Base-by-base conservation (phyloP, 2,888 invertebrate genomes). In the Acleris sparsana region DNA sequence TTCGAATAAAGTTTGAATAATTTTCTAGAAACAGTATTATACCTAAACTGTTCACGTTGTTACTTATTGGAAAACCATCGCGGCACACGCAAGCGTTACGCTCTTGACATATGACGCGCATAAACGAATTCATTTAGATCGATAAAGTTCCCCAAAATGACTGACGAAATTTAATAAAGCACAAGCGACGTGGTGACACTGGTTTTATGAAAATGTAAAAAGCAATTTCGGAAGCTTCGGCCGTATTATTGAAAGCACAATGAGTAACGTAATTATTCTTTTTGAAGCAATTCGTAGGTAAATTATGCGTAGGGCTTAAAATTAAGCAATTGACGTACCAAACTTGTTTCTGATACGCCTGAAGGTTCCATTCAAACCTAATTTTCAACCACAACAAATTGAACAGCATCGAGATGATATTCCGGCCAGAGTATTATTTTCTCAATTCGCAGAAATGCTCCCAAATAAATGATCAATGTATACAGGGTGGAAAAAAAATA, bases 161-260 rank as follows among this genome's bases (percentile, higher is more conserved):
- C 22, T 11, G 62, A 61, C 53, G 17, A 62, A 66, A 57, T 61
- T 61, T 52, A 57, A 62, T 62, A 62, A 62, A 66, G 46, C 43
- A 57, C 22, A 52, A 18, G 52, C 46, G 53, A 33, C 57, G 33
- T 44, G 61, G 56, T 48, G 56, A 25, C 43, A 48, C 39, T 53
- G 25, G 20, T 46, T 66, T 57, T 66, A 62, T 62, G 56, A 62
- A 62, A 62, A 66, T 62, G 58, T 48, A 25, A 56, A 48, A 66
- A 66, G 57, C 66, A 66, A 56, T 66, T 62, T 66, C 6, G 46
- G 43, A 57, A 57, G 66, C 66, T 57, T 53, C 49, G 16, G 33
- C 55, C 11, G 22, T 58, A 51, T 58, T 16, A 46, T 48, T 52
- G 18, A 25, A 18, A 56, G 52, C 53, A 55, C 55, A 55, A 58